Conservation (phyloP, 2,888 invertebrate genomes). For the Ochropleura plecta region DNA sequence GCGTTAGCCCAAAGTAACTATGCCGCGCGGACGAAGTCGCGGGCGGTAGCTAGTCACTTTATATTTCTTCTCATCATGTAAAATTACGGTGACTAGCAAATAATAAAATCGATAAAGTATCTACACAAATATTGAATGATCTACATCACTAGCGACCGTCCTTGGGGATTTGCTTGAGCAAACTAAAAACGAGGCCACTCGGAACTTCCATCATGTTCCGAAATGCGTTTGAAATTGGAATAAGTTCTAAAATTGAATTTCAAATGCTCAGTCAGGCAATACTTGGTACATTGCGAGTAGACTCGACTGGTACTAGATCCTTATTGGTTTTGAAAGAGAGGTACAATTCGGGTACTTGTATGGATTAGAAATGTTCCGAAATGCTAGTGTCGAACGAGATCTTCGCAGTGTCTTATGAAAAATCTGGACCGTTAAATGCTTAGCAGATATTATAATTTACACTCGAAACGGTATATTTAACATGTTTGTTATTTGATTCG, state of each 20-base stretch:
- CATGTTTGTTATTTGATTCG: too few species aligned
- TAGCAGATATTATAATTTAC: too few species aligned
- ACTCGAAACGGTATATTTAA: too few species aligned
- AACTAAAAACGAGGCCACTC: slow-evolving; percentile 64
- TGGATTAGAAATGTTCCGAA: slow-evolving; percentile 23
- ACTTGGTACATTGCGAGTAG: slow-evolving; percentile 51
- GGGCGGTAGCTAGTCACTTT: too few species aligned
- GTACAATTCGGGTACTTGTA: neutral
- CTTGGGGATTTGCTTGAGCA: slow-evolving; percentile 59
- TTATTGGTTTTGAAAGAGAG: slow-evolving; percentile 50
- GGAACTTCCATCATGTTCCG: slow-evolving; percentile 52
- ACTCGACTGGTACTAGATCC: slow-evolving; percentile 42
- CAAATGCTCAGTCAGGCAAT: slow-evolving; percentile 49
- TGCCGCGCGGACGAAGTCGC: too few species aligned
- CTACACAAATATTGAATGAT: slow-evolving; percentile 31
- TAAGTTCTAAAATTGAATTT: slow-evolving; percentile 67
- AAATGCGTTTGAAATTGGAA: slow-evolving; percentile 66
- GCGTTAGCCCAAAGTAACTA: too few species aligned
- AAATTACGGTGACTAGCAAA: neutral
- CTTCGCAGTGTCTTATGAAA: slow-evolving; percentile 27
- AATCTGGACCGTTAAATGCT: neutral
- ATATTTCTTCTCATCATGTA: neutral
- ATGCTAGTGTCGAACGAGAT: neutral
- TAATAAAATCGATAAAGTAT: slow-evolving; percentile 15
- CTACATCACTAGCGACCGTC: slow-evolving; percentile 51